Conservation (phyloP, 2,797 vertebrate genomes). For the Gymnothorax javanicus region DNA sequence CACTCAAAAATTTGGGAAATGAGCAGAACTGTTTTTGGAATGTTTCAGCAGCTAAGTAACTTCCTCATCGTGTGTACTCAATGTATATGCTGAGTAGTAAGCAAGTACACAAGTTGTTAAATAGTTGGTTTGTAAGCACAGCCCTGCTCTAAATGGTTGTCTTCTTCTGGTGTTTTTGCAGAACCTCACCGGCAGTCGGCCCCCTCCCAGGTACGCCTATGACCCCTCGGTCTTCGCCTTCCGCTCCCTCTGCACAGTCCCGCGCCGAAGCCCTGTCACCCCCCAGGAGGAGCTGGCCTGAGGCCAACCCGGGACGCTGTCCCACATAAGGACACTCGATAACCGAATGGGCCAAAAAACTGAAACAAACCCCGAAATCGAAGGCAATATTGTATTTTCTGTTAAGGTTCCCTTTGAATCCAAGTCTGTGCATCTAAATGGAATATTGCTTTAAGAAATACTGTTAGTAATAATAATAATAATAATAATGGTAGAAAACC, state of each 20-base stretch:
- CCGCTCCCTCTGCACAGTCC: constrained; percentile 84
- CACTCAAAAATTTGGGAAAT: background rate
- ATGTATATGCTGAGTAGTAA: no score
- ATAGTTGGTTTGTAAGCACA: background rate
- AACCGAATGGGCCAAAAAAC: constrained; percentile 26
- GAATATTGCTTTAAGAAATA: constrained; percentile 5
- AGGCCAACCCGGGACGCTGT: constrained; percentile 54
- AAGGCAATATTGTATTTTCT: constrained; percentile 36
- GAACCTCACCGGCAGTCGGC: constrained; percentile 75
- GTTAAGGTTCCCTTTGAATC: constrained; percentile 4
- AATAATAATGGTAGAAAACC: background rate
- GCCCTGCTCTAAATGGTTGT: background rate
- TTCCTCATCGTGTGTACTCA: no score
- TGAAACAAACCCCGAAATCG: constrained; percentile 28
- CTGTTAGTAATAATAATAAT: constrained; percentile 17
- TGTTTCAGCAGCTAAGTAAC: no score
- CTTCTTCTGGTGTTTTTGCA: constrained; percentile 60
- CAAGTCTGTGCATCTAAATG: background rate
- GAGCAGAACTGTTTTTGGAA: no score
- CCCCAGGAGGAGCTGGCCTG: constrained; percentile 83
- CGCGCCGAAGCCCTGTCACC: constrained; percentile 81
- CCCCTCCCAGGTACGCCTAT: constrained; percentile 78
- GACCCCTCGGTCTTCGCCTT: constrained; percentile 89
- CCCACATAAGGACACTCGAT: constrained; percentile 51
- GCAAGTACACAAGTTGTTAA: no score